phyloP scores from a whole-genome alignment of 2,888 invertebrate genomes.

The Catocala sponsa region DNA sequence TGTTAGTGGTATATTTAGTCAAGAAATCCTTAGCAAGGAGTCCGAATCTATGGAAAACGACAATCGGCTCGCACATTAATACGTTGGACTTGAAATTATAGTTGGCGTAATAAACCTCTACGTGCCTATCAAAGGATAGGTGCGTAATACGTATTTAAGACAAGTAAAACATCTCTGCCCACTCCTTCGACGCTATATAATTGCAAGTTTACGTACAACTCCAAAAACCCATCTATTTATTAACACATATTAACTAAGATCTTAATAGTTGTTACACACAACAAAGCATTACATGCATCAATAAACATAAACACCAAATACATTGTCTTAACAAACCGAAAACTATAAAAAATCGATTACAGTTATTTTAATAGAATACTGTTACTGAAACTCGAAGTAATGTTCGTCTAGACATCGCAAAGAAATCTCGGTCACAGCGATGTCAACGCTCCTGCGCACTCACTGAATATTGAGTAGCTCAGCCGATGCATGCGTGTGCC shows the following conservation, averaged over 20 bases:
- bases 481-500: slow-evolving; percentile 32
- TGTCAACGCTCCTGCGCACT: slow-evolving; percentile 70
- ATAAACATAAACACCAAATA: slow-evolving; percentile 6
- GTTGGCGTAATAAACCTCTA: too few species aligned
- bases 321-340: slow-evolving; percentile 8
- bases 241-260: slow-evolving; percentile 4
- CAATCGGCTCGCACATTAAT: too few species aligned
- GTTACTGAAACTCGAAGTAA: slow-evolving; percentile 55
- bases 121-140: too few species aligned
- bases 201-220: too few species aligned
- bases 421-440: slow-evolving; percentile 62
- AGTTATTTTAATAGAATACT: slow-evolving; percentile 47
- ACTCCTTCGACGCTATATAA: too few species aligned
- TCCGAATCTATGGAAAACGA: too few species aligned
- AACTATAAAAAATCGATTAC: slow-evolving; percentile 24
- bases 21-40: too few species aligned
- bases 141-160: too few species aligned
- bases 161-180: too few species aligned
- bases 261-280: not conserved
- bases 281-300: not conserved
- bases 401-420: slow-evolving; percentile 66
- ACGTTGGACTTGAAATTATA: too few species aligned
- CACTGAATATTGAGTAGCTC: slow-evolving; percentile 58
- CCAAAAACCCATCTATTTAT: too few species aligned
- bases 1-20: too few species aligned